Evolutionary conservation across 2,888 invertebrate species (phyloP), one percentile per base, ranked within the genome.

Genomic region (Muscina levida): DNA sequence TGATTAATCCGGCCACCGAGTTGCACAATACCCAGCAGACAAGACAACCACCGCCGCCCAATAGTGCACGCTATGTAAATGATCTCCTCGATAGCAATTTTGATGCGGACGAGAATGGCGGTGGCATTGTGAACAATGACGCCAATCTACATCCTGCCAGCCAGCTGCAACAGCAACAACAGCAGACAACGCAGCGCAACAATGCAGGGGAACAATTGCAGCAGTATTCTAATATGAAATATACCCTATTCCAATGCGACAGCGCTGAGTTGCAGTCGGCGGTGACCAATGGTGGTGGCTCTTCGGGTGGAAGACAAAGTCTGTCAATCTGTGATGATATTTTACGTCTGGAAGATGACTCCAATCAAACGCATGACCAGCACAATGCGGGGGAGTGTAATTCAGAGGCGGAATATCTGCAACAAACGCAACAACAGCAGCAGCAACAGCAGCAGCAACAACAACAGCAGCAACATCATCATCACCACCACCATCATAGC

Each of bases 101-200:
- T 65, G 87, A 89, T 79, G 84, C 85, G 13, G 87, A 88, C 78
- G 86, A 87, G 17, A 88, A 87, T 71, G 79, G 59, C 10, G 31
- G 62, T 19, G 10, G 67, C 67, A 89, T 89, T 84, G 88, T 90
- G 15, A 88, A 81, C 44, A 81, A 89, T 71, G 90, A 90, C 85
- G 87, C 89, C 57, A 90, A 89, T 84, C 79, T 90, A 79, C 88
- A 90, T 86, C 86, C 87, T 81, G 89, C 90, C 82, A 89, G 89
- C 85, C 85, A 87, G 84, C 85, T 86, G 77, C 73, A 70, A 17
- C 70, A 68, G 22, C 68, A 56, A 11, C 26, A 44, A n/a, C 44
- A 44, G 2, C 44, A 44, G 44, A 85, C 87, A 84, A 85, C 86
- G 78, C 62, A 84, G 85, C 86, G 77, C 62, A 39, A 42, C 22